Base-by-base conservation (phyloP, 1,140 invertebrate genomes). In the Lucilia sericata region DNA sequence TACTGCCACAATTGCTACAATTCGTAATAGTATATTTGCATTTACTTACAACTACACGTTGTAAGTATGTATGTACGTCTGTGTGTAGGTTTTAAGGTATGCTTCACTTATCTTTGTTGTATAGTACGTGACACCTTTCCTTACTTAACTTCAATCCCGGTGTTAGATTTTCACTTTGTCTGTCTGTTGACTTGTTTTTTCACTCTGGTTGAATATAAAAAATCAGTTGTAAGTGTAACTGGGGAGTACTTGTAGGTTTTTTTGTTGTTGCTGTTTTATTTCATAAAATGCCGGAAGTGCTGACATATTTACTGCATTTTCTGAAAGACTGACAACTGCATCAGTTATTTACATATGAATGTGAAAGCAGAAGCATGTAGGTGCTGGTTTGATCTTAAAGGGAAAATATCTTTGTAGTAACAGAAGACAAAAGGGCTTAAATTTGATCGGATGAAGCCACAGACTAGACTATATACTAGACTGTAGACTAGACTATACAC, bases 261-360 rank as follows among this genome's bases (percentile, higher is more conserved):
- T 19, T 70, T 70, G 17, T n/a, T 30, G 25, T 30, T 30, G 25
- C 25, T 30, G 25, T 30, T 30, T 30, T 30, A 30, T 30, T 30
- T 30, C 25, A 30, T 30, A 30, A 70, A 80, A 47, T 80, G 76
- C 76, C 76, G 76, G 76, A 80, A 80, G 76, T 80, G 76, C 76
- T 80, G 76, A 80, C 76, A 80, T 80, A 80, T 80, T 80, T 80
- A 80, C 76, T 51, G 76, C 76, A 80, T 51, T 49, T 80, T 80
- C 36, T 49, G 10, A 70, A 21, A 80, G 76, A 80, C 76, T 80
- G 76, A 80, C 76, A 80, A 80, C 76, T 80, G 76, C 76, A 80
- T 70, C 21, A 25, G 17, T 70, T 70, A 70, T 70, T 70, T 70
- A 19, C 21, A 19, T 70, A 70, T 70, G 21, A 70, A 70, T 19